Conservation (phyloP, 1,140 invertebrate genomes). For the Lepidostoma basale region DNA sequence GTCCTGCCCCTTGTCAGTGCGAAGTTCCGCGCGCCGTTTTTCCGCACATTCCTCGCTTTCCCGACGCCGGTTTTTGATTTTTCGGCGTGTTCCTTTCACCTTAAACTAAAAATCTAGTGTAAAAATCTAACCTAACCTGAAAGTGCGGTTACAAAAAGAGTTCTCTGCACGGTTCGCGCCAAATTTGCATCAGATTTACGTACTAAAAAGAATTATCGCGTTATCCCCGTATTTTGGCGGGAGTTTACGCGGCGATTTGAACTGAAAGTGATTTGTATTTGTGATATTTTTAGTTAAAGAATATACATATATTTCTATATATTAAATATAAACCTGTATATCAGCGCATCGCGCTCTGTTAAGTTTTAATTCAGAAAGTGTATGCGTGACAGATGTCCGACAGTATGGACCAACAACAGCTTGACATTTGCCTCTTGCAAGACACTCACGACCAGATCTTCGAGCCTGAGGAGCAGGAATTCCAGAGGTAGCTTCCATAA, state of each 20-base stretch:
- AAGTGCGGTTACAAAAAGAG: too few species aligned
- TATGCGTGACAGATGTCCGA: conserved; percentile 25
- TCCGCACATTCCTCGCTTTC: too few species aligned
- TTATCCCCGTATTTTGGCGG: conserved; percentile 16
- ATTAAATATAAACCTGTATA: background rate
- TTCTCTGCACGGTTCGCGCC: background rate
- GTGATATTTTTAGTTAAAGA: conserved; percentile 3
- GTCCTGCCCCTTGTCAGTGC: background rate
- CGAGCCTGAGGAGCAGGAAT: conserved; percentile 43
- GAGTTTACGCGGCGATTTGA: conserved; percentile 9
- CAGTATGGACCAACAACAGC: conserved; percentile 48
- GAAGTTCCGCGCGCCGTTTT: background rate
- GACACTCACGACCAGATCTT: conserved; percentile 49
- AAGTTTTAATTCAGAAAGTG: background rate
- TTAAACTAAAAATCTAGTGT: too few species aligned
- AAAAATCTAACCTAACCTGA: too few species aligned
- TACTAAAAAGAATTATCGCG: too few species aligned
- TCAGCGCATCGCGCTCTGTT: background rate
- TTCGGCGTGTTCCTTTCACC: too few species aligned
- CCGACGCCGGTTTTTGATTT: too few species aligned
- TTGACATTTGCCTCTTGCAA: conserved; percentile 43
- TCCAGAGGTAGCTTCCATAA: conserved; percentile 28
- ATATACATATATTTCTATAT: too few species aligned
- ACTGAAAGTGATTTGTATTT: background rate
- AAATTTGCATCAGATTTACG: background rate